Base-by-base conservation (phyloP, 2,888 invertebrate genomes). In the Brenthis daphne region DNA sequence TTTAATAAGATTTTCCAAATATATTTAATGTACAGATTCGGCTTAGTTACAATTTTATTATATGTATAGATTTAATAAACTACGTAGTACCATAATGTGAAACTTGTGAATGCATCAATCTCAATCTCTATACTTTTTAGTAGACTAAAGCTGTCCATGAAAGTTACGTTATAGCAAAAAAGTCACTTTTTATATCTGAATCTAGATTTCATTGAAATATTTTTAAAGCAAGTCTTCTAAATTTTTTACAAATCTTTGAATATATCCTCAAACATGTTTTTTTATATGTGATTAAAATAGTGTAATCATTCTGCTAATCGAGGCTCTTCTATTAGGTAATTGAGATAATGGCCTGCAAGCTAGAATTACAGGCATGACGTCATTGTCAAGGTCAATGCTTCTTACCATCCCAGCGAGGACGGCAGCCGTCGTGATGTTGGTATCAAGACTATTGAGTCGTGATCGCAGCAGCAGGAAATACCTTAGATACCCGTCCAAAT, bases 381-480 rank as follows among this genome's bases (percentile, higher is more conserved):
- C 86, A 89, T 67, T 65, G 56, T 64, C 81, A 82, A 88, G 88
- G 88, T 79, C 79, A 73, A 75, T 74, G 75, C 75, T 74, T 77
- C 77, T 82, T 80, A 82, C 82, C 83, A 75, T 79, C 77, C 50
- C 60, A n/a, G 70, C 77, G 83, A 87, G 86, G 88, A 84, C 85
- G 85, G 74, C 80, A 57, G 55, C 24, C 77, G 76, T 82, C 87
- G 84, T 87, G 88, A 86, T 86, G 81, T 77, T 87, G 76, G 74
- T 71, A 80, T 77, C 80, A 74, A 71, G 73, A 74, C 81, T 73
- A 80, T 77, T 79, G 74, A 69, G 72, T 74, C 81, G 80, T 77
- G 84, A 79, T 76, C 76, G 75, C 77, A 75, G 78, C 80, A 84
- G 79, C 84, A 89, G 88, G 88, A 89, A 89, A 81, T 82, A 76